Base-by-base conservation (phyloP, 2,113 vertebrate genomes). In the Chamaetylas fuelleborni region DNA sequence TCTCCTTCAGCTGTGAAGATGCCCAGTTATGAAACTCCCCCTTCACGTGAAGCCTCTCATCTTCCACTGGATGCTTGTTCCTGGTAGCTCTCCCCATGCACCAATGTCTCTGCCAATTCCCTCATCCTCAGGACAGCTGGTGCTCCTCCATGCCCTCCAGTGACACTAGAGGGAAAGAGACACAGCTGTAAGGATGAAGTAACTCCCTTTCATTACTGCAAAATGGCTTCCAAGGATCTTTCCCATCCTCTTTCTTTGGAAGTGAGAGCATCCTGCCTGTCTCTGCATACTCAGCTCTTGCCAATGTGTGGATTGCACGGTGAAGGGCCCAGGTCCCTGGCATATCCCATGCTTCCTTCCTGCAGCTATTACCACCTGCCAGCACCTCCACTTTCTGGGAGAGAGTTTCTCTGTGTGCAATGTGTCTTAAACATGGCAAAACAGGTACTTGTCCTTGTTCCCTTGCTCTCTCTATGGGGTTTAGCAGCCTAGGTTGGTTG, bases 131-230 rank as follows among this genome's bases (percentile, higher is more conserved):
- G n/a, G 47, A 4, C 20, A 70, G 8, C 40, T 47, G 20, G 4
- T 51, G 12, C 6, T 51, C 54, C 38, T 58, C 42, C 17, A n/a
- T 42, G 34, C 3, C 25, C 10, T 23, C 42, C 40, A 56, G 12
- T 29, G 15, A 47, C 0, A 0, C n/a, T 69, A 33, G 4, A 3
- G 2, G 5, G 14, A 78, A 14, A 2, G n/a, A 69, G 19, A 42
- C 24, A 18, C 6, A 56, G 8, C 14, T 56, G 15, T 51, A 38
- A 82, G 24, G 53, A 67, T 51, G 26, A 20, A 69, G 3, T 54
- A 82, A 50, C 34, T 74, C 34, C 22, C 19, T 58, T 50, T 34
- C 0, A 0, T 29, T 60, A 58, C 11, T 56, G 29, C 9, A 76
- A 47, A 76, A 50, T 76, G 0, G 11, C 26, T 86, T 79, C 57